These are phyloP conservation scores for Drosophila punjabiensis DNA, from an alignment of 1,140 invertebrate species.

Conservation along the genomic window DNA sequence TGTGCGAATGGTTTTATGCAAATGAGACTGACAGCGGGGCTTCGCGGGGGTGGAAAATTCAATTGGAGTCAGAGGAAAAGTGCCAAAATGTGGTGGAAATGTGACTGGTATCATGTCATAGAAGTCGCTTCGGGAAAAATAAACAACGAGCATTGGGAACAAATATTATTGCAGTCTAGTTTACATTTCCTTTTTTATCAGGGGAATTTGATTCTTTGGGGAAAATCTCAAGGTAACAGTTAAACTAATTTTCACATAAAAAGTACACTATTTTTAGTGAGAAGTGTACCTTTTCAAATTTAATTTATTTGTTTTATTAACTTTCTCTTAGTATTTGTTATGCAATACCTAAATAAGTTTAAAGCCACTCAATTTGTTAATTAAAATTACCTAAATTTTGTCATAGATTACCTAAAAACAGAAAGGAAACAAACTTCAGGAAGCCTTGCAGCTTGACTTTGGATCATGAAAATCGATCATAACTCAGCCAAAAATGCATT, in stretches of 20 bases:
- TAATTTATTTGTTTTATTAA: no score
- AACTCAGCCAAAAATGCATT: no score
- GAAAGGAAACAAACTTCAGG: no score
- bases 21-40: conserved; percentile 29
- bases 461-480: no score
- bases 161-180: not conserved
- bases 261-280: not conserved
- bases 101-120: not conserved
- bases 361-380: not conserved
- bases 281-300: not conserved
- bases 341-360: not conserved
- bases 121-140: conserved; percentile 2
- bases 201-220: no score
- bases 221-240: not conserved
- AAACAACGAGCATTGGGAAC: not conserved
- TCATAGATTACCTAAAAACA: no score
- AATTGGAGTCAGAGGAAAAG: not conserved
- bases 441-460: no score
- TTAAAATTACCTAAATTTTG: not conserved
- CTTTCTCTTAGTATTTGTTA: no score
- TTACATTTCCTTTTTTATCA: no score
- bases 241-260: not conserved
- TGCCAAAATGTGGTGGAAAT: conserved; percentile 33
- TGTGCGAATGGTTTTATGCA: conserved; percentile 75
- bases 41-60: conserved; percentile 17